Conservation (phyloP, 2,113 vertebrate species). For the Equus quagga region DNA sequence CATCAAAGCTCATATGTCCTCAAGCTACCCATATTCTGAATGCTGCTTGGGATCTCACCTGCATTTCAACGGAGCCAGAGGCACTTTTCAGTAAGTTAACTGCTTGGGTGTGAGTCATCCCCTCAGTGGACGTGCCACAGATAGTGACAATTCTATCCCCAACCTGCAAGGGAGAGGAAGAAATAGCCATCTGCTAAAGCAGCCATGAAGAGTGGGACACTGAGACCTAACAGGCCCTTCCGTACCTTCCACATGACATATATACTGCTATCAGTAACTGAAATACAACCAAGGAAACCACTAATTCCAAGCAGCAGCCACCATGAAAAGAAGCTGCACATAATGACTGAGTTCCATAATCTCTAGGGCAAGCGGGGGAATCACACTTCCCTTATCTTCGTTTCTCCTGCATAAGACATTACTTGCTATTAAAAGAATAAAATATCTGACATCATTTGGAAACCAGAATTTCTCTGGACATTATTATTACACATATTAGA, state of each 20-base stretch:
- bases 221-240: background rate
- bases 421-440: conserved; percentile 46
- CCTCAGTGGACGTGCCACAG: conserved; percentile 93
- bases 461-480: background rate
- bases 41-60: conserved; percentile 87
- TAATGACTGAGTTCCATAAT: background rate
- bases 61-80: conserved; percentile 93
- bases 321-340: background rate
- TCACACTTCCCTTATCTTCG: background rate
- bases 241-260: background rate
- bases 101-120: conserved; percentile 96
- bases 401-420: background rate
- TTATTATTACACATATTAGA: background rate
- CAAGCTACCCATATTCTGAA: background rate
- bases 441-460: background rate
- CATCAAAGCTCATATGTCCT: background rate
- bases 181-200: background rate
- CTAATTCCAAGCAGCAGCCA: background rate
- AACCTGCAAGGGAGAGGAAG: conserved; percentile 87
- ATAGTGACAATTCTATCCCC: conserved; percentile 97
- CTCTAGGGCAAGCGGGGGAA: background rate
- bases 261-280: background rate
- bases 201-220: background rate
- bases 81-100: conserved; percentile 95
- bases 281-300: background rate